Conservation (phyloP, 2,113 vertebrate genomes). For the Petromus typicus region DNA sequence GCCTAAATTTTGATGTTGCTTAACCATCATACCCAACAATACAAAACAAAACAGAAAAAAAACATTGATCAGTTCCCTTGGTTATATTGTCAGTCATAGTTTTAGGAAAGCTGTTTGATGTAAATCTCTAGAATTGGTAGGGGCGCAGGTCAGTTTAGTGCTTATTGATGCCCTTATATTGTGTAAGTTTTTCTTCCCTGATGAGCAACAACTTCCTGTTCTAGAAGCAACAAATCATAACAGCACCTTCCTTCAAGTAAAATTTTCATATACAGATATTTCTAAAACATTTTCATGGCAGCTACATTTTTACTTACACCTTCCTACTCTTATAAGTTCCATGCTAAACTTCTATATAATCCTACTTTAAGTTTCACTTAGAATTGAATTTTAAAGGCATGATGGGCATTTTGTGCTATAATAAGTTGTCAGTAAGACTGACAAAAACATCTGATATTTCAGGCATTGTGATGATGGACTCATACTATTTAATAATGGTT, state of each 20-base stretch:
- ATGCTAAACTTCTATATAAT: background rate
- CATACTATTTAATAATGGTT: background rate
- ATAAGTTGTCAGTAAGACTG: background rate
- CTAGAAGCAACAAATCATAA: background rate
- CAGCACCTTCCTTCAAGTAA: background rate
- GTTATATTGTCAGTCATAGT: background rate
- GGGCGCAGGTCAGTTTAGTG: background rate
- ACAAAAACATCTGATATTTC: background rate
- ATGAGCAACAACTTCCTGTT: background rate
- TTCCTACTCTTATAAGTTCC: background rate
- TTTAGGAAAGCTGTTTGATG: background rate
- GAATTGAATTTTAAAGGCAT: background rate
- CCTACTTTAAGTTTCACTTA: background rate
- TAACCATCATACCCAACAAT: no score
- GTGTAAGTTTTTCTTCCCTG: background rate
- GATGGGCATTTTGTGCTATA: background rate
- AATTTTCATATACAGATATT: background rate
- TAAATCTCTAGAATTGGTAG: background rate
- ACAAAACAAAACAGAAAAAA: background rate
- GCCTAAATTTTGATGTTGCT: background rate
- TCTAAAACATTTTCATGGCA: background rate
- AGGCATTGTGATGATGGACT: background rate
- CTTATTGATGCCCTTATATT: background rate
- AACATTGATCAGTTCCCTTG: background rate
- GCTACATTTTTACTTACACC: background rate